phyloP scores from a whole-genome alignment of 1,140 invertebrate species.

The Acyrthosiphon pisum region DNA sequence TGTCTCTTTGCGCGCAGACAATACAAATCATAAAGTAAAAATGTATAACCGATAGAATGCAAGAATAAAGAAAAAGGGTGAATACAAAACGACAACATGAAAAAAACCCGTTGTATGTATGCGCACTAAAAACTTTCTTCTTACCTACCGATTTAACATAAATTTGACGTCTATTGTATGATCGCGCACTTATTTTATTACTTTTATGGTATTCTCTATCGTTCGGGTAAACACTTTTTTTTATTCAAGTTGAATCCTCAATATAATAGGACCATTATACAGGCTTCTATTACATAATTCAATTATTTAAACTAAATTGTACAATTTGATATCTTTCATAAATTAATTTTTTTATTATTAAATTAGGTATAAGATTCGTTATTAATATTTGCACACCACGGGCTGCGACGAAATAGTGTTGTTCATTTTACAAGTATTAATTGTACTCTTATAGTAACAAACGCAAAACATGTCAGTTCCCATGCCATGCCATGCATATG shows the following conservation, averaged over 20 bases:
- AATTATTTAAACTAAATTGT: too few species aligned
- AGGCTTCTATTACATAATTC: too few species aligned
- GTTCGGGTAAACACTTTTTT: too few species aligned
- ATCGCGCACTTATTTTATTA: background rate
- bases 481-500: background rate
- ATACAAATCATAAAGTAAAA: conserved; percentile 30
- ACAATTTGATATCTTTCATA: background rate
- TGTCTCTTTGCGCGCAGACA: background rate
- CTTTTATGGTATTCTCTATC: background rate
- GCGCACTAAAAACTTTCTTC: background rate
- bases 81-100: background rate
- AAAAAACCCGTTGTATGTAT: background rate
- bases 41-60: conserved; percentile 1
- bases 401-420: background rate
- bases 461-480: background rate
- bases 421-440: background rate
- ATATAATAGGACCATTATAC: too few species aligned
- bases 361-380: background rate
- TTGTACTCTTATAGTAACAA: background rate
- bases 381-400: background rate
- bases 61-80: background rate
- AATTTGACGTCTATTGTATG: background rate
- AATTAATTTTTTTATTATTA: background rate
- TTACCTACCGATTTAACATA: background rate
- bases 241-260: too few species aligned